Base-by-base conservation (phyloP, 2,888 invertebrate species). In the Amphipoea oculea region DNA sequence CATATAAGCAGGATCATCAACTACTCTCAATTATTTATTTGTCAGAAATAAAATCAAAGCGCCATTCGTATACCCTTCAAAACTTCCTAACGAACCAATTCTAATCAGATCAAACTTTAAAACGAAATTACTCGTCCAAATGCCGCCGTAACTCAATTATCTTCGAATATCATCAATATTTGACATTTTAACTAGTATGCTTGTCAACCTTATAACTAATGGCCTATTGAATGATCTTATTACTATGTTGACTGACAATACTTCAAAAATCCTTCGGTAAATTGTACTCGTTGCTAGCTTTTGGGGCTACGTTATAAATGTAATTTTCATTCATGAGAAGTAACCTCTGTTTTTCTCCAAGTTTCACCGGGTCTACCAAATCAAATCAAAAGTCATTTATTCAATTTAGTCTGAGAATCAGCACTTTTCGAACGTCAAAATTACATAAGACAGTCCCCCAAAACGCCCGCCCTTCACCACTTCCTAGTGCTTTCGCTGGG, bases 21-120 rank as follows among this genome's bases (percentile, higher is more conserved):
- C 57, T 57, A 11, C 11, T 11, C 23, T n/a, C 11, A 57, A 57
- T 57, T 4, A 57, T 60, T n/a, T 23, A 57, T 23, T 11, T 57
- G 57, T 23, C 11, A 57, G 11, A n/a, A 57, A 57, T 7, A 11
- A 57, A 9, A 57, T 14, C n/a, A n/a, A 60, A n/a, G 60, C 14
- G 2, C 0, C 12, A 23, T 23, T 23, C 23, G 29, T 12, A 9
- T 48, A 76, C 1, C 40, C 57, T 76, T 42, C 17, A 66, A 14
- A 66, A 9, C 2, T 29, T 29, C 69, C 0, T 42, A 42, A 76
- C 66, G 12, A 54, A 83, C n/a, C 0, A 36, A 40, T 17, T 36
- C 6, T 57, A 68, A 81, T 81, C 82, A 81, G 85, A 82, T 85
- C 14, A 54, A 81, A 48, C 68, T 85, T 85, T n/a, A 54, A 81